These are phyloP conservation scores for Drosophila monieri DNA, from an alignment of 2,888 invertebrate genomes.

Conservation along the genomic window DNA sequence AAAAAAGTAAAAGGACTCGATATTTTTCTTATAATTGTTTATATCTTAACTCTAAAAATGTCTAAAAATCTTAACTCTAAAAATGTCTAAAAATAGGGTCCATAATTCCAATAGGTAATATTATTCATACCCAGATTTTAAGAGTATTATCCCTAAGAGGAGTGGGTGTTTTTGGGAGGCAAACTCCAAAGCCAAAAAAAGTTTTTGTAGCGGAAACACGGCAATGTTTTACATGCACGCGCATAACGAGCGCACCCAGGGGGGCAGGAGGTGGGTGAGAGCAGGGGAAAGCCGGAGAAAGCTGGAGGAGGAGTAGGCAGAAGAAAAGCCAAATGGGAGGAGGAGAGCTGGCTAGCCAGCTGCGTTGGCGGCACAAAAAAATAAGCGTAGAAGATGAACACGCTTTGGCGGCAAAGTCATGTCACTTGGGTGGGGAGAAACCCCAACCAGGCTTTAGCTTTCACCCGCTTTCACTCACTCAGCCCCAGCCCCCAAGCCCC, in stretches of 20 bases:
- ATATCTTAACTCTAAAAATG: constrained; percentile 1
- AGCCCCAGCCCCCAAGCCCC: too few species aligned
- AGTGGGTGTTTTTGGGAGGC: constrained; percentile 8
- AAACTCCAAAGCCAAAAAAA: constrained; percentile 61
- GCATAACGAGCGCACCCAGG: constrained; percentile 40
- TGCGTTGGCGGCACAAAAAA: constrained; percentile 8
- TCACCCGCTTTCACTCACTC: neutral
- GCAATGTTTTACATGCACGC: constrained; percentile 76
- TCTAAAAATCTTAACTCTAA: neutral
- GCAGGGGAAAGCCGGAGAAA: neutral
- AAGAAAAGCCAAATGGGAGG: neutral
- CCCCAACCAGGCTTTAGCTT: constrained; percentile 6
- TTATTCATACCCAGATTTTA: neutral
- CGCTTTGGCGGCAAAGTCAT: constrained; percentile 53
- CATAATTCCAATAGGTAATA: neutral
- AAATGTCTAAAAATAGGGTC: neutral
- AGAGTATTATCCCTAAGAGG: neutral
- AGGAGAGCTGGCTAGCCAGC: constrained; percentile 1
- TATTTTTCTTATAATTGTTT: neutral
- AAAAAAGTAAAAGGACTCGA: neutral
- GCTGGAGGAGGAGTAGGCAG: neutral
- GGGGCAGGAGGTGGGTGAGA: constrained; percentile 1
- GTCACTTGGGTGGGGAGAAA: constrained; percentile 41
- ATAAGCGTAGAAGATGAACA: constrained; percentile 19
- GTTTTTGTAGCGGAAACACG: constrained; percentile 72